Evolutionary conservation across 2,797 vertebrate genomes (phyloP).

Genomic region (Gila robusta): DNA sequence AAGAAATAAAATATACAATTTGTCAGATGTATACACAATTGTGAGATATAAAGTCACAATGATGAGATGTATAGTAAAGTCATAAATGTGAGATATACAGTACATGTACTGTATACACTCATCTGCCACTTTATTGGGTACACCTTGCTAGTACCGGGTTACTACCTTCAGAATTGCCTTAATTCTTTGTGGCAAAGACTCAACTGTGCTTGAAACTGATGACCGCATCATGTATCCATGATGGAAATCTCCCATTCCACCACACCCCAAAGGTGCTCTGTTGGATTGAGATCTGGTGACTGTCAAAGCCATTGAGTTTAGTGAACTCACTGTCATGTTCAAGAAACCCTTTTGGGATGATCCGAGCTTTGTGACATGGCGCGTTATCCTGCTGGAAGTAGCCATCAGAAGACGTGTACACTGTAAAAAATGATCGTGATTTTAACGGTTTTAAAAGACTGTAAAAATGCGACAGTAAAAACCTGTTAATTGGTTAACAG

Average conservation of each 20-base stretch:
- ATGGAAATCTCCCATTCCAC: too few species aligned
- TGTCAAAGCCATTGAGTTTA: background rate
- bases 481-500: too few species aligned
- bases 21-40: too few species aligned
- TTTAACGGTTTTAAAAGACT: too few species aligned
- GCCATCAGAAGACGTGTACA: constrained; percentile 46
- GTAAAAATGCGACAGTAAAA: too few species aligned
- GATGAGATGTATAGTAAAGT: too few species aligned
- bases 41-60: background rate
- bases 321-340: background rate
- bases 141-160: background rate
- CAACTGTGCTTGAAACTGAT: background rate
- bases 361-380: constrained; percentile 35
- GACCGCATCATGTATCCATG: background rate
- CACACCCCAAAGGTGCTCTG: background rate
- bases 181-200: background rate
- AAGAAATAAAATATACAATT: too few species aligned
- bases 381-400: constrained; percentile 58
- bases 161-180: background rate
- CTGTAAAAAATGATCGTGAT: background rate
- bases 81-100: background rate
- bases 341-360: background rate
- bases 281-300: background rate
- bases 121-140: background rate
- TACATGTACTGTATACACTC: background rate